Evolutionary conservation across 1,140 invertebrate species (phyloP).

Genomic region (Drosophila pandora): DNA sequence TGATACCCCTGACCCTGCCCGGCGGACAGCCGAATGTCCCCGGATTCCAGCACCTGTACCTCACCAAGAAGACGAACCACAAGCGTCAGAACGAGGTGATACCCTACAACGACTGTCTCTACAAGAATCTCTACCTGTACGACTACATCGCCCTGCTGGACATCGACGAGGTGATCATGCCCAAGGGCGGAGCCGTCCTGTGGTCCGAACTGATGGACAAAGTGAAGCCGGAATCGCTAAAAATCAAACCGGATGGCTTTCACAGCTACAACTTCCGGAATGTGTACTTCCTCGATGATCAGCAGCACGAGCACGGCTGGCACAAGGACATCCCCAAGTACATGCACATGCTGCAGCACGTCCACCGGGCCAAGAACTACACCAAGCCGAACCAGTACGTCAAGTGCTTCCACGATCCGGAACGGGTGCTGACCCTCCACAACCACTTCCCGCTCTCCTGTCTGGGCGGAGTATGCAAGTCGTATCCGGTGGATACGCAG

Average conservation of each 20-base stretch:
- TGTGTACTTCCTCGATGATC: conserved; percentile 97
- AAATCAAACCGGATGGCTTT: conserved; percentile 89
- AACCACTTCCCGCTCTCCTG: conserved; percentile 97
- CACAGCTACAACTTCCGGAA: conserved; percentile 95
- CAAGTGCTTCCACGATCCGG: conserved; percentile 97
- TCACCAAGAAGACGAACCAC: conserved; percentile 94
- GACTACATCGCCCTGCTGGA: conserved; percentile 95
- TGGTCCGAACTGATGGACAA: conserved; percentile 93
- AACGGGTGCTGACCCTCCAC: conserved; percentile 94
- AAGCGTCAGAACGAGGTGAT: conserved; percentile 98
- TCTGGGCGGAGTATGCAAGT: conserved; percentile 92
- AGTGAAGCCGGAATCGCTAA: conserved; percentile 88
- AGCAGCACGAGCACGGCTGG: conserved; percentile 92
- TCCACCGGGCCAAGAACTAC: conserved; percentile 94
- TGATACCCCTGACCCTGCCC: conserved; percentile 94
- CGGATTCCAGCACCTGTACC: conserved; percentile 93
- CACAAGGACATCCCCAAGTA: conserved; percentile 94
- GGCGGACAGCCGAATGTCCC: conserved; percentile 96
- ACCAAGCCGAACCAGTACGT: conserved; percentile 97
- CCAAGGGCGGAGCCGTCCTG: conserved; percentile 88
- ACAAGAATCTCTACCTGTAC: conserved; percentile 96
- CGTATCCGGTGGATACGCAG: conserved; percentile 92
- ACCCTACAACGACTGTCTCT: conserved; percentile 98
- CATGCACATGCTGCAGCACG: conserved; percentile 97
- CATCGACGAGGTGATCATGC: conserved; percentile 98